Percentiles rank a stretch among this genome's conserved stretches.
phyloP scores from a whole-genome alignment of 2,888 invertebrate genomes.

The Drosophila neutralis region DNA sequence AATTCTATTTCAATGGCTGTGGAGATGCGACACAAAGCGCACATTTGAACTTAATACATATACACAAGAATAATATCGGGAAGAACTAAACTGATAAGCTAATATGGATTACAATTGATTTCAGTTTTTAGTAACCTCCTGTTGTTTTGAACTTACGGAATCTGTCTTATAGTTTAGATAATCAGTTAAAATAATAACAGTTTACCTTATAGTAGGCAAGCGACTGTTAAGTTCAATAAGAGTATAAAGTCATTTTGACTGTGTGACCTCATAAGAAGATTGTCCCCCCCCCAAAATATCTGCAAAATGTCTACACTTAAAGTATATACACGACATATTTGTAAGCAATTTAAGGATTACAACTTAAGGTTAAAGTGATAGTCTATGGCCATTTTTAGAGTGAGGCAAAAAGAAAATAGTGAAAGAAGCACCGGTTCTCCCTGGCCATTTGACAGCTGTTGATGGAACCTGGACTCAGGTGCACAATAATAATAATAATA shows the following conservation, averaged over 20 bases:
- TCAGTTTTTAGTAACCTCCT: background rate
- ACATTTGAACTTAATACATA: constrained; percentile 18
- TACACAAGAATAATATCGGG: background rate
- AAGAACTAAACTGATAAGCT: constrained; percentile 3
- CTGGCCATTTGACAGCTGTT: constrained; percentile 24
- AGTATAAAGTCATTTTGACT: background rate
- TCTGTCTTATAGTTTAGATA: background rate
- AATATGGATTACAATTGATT: background rate
- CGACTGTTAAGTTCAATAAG: background rate
- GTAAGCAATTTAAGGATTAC: background rate
- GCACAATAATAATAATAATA: constrained; percentile 3
- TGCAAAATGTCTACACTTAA: background rate
- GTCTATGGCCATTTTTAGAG: constrained; percentile 9
- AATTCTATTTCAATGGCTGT: constrained; percentile 33
- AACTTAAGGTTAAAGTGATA: constrained; percentile 12
- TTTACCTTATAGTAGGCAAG: background rate
- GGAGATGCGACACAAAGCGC: constrained; percentile 35
- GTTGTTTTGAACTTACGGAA: background rate
- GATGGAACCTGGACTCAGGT: constrained; percentile 19
- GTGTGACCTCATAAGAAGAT: background rate
- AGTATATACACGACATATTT: background rate
- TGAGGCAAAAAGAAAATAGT: constrained; percentile 9
- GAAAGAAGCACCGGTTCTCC: constrained; percentile 15
- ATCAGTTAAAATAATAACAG: background rate
- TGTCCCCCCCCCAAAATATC: too few relatives aligned